Percentiles rank a stretch among this genome's conserved stretches.
Evolutionary conservation across 2,113 vertebrate species (phyloP).

Genomic region (Odontophorus gujanensis): DNA sequence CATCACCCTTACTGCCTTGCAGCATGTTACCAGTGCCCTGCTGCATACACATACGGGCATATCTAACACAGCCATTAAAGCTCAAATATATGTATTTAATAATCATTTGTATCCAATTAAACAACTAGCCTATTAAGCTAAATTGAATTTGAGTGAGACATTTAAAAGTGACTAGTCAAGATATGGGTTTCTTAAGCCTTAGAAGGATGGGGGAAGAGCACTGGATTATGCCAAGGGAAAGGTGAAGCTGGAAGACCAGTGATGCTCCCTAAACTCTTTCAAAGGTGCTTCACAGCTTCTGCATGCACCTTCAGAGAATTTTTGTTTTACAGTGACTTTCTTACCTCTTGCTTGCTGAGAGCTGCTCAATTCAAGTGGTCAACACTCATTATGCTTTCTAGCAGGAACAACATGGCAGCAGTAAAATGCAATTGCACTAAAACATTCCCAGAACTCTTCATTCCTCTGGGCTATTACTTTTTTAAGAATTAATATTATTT

Average conservation of each 20-base stretch:
- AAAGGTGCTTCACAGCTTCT: neutral
- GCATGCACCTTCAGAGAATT: neutral
- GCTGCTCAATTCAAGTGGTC: neutral
- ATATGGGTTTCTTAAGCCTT: neutral
- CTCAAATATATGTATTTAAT: conserved; percentile 44
- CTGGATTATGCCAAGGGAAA: neutral
- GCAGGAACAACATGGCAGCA: neutral
- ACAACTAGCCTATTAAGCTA: conserved; percentile 40
- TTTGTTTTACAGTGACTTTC: neutral
- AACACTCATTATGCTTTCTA: neutral
- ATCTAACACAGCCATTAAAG: conserved; percentile 32
- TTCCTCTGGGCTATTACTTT: neutral
- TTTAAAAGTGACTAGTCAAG: neutral
- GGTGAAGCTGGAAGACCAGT: neutral
- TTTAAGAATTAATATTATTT: neutral
- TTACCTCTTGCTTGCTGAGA: neutral
- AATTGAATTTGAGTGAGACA: conserved; percentile 37
- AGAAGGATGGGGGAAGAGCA: neutral
- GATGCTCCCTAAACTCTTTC: neutral
- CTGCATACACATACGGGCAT: neutral
- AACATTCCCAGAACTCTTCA: neutral
- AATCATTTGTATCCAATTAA: conserved; percentile 64
- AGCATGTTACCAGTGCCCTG: neutral
- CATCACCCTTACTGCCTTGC: neutral
- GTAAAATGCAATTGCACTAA: neutral